Conservation (phyloP, 2,797 vertebrate genomes). For the Alauda arvensis region DNA sequence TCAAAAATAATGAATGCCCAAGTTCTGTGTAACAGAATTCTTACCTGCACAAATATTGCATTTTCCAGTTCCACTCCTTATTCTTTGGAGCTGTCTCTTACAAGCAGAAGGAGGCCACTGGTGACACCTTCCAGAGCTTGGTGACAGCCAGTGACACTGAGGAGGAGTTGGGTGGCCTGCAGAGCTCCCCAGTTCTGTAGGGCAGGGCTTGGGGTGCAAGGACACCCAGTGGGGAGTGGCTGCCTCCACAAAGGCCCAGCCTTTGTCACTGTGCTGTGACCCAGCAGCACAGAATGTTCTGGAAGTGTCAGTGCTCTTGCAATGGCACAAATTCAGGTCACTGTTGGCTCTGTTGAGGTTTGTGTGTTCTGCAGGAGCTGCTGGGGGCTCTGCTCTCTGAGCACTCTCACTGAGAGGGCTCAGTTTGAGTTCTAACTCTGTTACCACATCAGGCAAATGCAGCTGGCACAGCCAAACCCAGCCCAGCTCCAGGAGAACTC, state of each 20-base stretch:
- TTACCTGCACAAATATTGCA: not conserved
- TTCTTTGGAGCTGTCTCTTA: constrained; percentile 84
- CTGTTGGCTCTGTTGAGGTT: fast-evolving
- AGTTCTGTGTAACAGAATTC: not conserved
- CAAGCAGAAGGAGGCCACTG: constrained; percentile 10
- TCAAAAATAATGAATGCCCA: not conserved
- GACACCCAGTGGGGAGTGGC: fast-evolving
- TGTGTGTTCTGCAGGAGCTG: not conserved
- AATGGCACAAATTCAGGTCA: not conserved
- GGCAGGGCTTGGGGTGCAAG: fast-evolving
- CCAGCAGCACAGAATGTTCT: not conserved
- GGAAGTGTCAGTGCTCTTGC: not conserved
- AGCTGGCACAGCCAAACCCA: not conserved
- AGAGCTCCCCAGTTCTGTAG: constrained; percentile 15
- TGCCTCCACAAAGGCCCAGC: not conserved
- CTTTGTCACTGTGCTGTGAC: not conserved
- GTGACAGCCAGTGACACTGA: constrained; percentile 81
- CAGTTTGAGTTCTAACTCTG: not conserved
- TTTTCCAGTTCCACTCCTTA: constrained; percentile 79
- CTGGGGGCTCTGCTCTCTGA: not conserved
- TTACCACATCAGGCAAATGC: not conserved
- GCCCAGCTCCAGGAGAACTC: fast-evolving
- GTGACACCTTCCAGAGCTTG: constrained; percentile 60
- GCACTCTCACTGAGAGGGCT: not conserved
- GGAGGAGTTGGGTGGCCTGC: constrained; percentile 30